Evolutionary conservation across 1,140 invertebrate genomes (phyloP).

Genomic region (Radopholus similis): DNA sequence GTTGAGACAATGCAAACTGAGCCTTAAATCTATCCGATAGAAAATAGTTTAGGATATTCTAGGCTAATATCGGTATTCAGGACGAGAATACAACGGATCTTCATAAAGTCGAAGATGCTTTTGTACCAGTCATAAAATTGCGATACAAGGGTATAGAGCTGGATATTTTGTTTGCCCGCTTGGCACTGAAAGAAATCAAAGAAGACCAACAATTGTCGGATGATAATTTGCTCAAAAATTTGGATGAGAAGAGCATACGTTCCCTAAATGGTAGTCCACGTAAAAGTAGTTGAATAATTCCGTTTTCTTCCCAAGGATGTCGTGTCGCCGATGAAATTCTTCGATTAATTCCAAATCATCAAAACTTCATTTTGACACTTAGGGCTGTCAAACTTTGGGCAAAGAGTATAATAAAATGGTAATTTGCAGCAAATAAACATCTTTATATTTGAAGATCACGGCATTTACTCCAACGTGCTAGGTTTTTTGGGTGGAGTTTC

Average conservation of each 20-base stretch:
- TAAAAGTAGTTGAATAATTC: constrained; percentile 3
- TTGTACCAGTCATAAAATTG: constrained; percentile 99
- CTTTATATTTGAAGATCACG: constrained; percentile 66
- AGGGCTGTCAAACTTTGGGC: constrained; percentile 97
- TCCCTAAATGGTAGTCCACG: constrained; percentile 76
- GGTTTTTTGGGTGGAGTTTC: constrained; percentile 97
- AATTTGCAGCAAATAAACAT: constrained; percentile 11
- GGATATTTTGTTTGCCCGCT: constrained; percentile 90
- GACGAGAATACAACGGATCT: constrained; percentile 59
- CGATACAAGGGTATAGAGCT: constrained; percentile 89
- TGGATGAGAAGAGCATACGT: constrained; percentile 90
- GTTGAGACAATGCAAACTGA: background rate
- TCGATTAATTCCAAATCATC: constrained; percentile 85
- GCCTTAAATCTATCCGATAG: constrained; percentile 6
- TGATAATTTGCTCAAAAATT: constrained; percentile 85
- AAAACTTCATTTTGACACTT: constrained; percentile 86
- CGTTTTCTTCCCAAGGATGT: constrained; percentile 67
- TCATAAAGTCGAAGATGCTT: constrained; percentile 91
- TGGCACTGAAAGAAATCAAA: constrained; percentile 87
- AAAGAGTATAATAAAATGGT: constrained; percentile 74
- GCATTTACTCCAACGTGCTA: constrained; percentile 94
- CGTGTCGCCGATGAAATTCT: constrained; percentile 97
- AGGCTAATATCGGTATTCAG: constrained; percentile 31
- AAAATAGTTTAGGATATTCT: constrained; percentile 2
- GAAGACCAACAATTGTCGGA: constrained; percentile 78